phyloP scores from a whole-genome alignment of 1,140 invertebrate genomes.

The Heliconius congener region DNA sequence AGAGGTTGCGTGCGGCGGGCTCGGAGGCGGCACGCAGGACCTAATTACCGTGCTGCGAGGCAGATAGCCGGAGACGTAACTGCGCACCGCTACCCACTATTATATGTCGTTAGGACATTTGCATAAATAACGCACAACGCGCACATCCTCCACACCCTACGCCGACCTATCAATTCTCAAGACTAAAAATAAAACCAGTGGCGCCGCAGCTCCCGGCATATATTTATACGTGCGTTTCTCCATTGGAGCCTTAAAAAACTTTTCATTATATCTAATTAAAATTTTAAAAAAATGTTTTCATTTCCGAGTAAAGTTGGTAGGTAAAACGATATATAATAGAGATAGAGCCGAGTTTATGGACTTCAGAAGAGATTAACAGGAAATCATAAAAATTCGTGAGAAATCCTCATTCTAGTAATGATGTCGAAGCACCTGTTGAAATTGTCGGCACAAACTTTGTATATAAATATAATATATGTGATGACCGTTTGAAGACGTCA shows the following conservation, averaged over 20 bases:
- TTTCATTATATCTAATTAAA: constrained; percentile 44
- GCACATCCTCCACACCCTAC: constrained; percentile 60
- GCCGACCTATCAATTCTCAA: constrained; percentile 72
- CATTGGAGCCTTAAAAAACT: not conserved
- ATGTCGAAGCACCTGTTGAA: constrained; percentile 52
- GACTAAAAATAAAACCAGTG: constrained; percentile 70
- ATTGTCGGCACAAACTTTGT: constrained; percentile 42
- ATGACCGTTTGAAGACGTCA: constrained; percentile 31
- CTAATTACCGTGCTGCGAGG: constrained; percentile 76
- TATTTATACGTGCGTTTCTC: not conserved
- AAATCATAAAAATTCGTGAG: constrained; percentile 78
- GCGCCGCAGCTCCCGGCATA: constrained; percentile 42
- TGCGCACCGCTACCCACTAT: constrained; percentile 64
- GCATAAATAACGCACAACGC: constrained; percentile 71
- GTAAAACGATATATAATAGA: constrained; percentile 67
- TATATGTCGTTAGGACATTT: constrained; percentile 79
- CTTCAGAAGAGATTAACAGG: constrained; percentile 64
- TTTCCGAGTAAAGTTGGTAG: constrained; percentile 52
- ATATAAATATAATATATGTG: constrained; percentile 26
- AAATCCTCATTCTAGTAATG: constrained; percentile 58
- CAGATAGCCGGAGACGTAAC: constrained; percentile 58
- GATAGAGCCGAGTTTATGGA: constrained; percentile 63
- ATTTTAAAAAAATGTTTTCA: constrained; percentile 48
- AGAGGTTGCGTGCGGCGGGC: constrained; percentile 59
- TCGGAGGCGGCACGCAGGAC: constrained; percentile 62